Conservation (phyloP, 2,797 vertebrate species). For the Ambastaia sidthimunki region DNA sequence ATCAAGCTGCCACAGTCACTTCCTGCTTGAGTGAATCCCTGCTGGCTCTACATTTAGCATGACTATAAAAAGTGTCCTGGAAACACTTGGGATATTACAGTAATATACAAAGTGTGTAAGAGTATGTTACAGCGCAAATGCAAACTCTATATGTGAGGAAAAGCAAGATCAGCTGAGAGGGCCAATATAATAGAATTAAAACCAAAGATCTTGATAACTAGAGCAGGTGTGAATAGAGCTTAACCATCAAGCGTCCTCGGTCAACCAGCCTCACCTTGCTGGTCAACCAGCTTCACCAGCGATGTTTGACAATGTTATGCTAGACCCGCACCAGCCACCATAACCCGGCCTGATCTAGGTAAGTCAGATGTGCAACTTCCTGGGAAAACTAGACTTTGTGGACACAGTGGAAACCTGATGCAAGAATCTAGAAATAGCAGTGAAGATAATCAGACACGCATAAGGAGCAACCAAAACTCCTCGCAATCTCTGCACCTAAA, state of each 20-base stretch:
- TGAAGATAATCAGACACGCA: constrained; percentile 61
- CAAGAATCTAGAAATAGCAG: background rate
- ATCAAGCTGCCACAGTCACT: background rate
- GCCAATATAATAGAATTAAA: no score
- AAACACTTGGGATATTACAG: background rate
- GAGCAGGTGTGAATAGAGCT: background rate
- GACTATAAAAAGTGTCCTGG: background rate
- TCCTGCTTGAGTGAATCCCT: background rate
- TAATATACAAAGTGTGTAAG: background rate
- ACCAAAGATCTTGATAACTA: background rate
- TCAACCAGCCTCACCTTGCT: no score
- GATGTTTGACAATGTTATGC: background rate
- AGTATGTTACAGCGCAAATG: background rate
- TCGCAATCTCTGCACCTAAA: constrained; percentile 42
- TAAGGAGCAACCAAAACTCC: constrained; percentile 6
- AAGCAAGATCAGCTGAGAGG: background rate
- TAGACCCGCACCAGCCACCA: background rate
- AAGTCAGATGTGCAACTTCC: background rate
- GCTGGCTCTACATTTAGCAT: constrained; percentile 11
- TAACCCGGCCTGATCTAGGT: background rate
- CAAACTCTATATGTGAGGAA: background rate
- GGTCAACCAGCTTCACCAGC: no score
- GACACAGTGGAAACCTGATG: background rate
- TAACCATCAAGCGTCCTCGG: background rate
- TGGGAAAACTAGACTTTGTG: background rate